Percentiles rank a stretch among this genome's conserved stretches.
Conservation (phyloP, 2,888 invertebrate species). For the Hypselothyrea guttata region DNA sequence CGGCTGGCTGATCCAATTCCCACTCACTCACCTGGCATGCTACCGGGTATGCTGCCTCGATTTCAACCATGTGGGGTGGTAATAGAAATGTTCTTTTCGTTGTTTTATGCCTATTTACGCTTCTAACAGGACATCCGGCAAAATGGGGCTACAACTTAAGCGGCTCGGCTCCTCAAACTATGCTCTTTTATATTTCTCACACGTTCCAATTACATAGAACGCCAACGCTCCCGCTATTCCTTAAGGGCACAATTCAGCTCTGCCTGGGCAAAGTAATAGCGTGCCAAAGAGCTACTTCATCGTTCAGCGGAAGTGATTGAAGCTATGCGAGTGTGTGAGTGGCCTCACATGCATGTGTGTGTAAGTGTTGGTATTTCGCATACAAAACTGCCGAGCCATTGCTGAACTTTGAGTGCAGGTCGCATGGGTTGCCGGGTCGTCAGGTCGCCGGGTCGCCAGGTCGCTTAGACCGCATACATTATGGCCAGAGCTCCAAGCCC, state of each 20-base stretch:
- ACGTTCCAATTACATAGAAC: slow-evolving; percentile 80
- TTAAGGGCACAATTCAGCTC: slow-evolving; percentile 3
- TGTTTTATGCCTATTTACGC: slow-evolving; percentile 78
- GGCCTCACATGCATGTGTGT: slow-evolving; percentile 19
- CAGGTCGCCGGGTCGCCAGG: slow-evolving; percentile 36
- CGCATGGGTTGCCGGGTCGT: slow-evolving; percentile 54
- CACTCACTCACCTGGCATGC: slow-evolving; percentile 3
- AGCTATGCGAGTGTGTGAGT: slow-evolving; percentile 64
- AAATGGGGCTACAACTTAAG: slow-evolving; percentile 67
- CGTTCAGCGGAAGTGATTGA: slow-evolving; percentile 82
- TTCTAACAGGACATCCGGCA: slow-evolving; percentile 75
- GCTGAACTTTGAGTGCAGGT: slow-evolving; percentile 76
- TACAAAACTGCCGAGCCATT: slow-evolving; percentile 58
- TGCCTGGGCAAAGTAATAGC: slow-evolving; percentile 77
- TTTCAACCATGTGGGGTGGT: slow-evolving; percentile 40
- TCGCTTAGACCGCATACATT: slow-evolving; percentile 44
- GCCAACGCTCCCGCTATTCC: slow-evolving; percentile 16
- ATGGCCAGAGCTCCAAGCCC: slow-evolving; percentile 22
- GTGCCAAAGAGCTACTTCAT: slow-evolving; percentile 81
- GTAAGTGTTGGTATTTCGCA: slow-evolving; percentile 59
- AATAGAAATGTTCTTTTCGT: slow-evolving; percentile 77
- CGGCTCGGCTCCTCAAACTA: slow-evolving; percentile 40
- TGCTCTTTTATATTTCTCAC: slow-evolving; percentile 79
- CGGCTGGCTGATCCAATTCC: slow-evolving; percentile 52
- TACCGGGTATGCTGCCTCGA: no score